Evolutionary conservation across 2,888 invertebrate species (phyloP).

Genomic region (Seira ritae): DNA sequence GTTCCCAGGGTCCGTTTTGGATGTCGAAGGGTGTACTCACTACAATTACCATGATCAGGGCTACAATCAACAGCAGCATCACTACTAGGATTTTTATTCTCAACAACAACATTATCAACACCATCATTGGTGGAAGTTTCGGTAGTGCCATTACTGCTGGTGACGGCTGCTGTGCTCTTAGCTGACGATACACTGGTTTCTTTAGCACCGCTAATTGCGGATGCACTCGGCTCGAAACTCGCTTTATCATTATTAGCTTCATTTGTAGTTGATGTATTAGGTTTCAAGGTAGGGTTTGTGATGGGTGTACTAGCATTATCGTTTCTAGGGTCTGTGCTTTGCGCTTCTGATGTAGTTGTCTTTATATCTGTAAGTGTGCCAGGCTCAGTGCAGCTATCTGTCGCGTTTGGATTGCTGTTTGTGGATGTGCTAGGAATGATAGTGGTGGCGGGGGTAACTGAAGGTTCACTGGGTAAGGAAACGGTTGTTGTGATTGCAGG

Average conservation of each 20-base stretch:
- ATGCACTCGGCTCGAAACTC: not conserved
- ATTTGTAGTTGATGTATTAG: not conserved
- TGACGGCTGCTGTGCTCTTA: slow-evolving; percentile 15
- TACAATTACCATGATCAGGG: slow-evolving; percentile 71
- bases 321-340: too few species aligned
- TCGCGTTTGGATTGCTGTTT: not conserved
- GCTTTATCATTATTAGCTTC: not conserved
- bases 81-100: slow-evolving; percentile 64
- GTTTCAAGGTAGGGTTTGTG: slow-evolving; percentile 1
- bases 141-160: slow-evolving; percentile 28
- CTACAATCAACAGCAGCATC: slow-evolving; percentile 68
- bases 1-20: slow-evolving; percentile 73
- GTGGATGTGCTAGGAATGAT: not conserved
- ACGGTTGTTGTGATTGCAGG: not conserved
- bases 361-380: not conserved
- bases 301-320: not conserved
- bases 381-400: not conserved
- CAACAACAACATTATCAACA: slow-evolving; percentile 64
- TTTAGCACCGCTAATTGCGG: slow-evolving; percentile 2
- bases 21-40: slow-evolving; percentile 73
- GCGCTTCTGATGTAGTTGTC: slow-evolving; percentile 3
- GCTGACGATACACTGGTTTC: slow-evolving; percentile 2
- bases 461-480: not conserved
- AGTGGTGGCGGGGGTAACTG: not conserved
- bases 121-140: slow-evolving; percentile 43